These are phyloP conservation scores for Valencia hispanica DNA, from an alignment of 2,797 vertebrate genomes.

Conservation along the genomic window DNA sequence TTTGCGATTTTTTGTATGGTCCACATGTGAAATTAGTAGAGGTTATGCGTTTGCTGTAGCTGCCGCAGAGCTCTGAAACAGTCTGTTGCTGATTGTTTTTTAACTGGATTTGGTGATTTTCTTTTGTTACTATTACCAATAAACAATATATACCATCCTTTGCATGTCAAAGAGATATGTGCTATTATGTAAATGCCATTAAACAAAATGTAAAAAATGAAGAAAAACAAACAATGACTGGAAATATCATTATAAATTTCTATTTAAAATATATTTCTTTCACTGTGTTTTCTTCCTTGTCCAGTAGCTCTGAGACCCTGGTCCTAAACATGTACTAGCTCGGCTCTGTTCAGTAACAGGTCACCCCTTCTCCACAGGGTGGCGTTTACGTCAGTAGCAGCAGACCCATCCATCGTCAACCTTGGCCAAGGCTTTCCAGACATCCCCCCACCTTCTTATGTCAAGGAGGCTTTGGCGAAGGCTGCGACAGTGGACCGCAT, in stretches of 20 bases:
- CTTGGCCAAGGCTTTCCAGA: constrained; percentile 94
- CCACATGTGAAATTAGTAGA: background rate
- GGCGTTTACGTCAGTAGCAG: constrained; percentile 89
- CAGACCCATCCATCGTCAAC: constrained; percentile 91
- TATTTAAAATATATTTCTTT: background rate
- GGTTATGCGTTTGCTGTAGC: background rate
- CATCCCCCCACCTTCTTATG: constrained; percentile 88
- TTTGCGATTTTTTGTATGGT: background rate
- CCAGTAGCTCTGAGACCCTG: background rate
- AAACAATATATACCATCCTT: background rate
- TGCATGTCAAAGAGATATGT: background rate
- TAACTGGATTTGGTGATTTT: background rate
- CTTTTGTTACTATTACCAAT: background rate
- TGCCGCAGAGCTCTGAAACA: background rate
- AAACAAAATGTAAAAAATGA: background rate
- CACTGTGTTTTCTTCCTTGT: background rate
- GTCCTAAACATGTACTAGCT: background rate
- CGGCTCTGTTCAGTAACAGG: background rate
- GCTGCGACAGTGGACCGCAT: constrained; percentile 82
- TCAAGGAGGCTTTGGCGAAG: constrained; percentile 88
- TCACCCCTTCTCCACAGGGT: constrained; percentile 77
- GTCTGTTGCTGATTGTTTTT: background rate
- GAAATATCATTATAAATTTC: background rate
- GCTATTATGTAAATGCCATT: background rate
- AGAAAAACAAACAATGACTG: background rate